Evolutionary conservation across 2,888 invertebrate genomes (phyloP), one percentile per base, ranked within the genome.

Genomic region (Anaspis maculata): DNA sequence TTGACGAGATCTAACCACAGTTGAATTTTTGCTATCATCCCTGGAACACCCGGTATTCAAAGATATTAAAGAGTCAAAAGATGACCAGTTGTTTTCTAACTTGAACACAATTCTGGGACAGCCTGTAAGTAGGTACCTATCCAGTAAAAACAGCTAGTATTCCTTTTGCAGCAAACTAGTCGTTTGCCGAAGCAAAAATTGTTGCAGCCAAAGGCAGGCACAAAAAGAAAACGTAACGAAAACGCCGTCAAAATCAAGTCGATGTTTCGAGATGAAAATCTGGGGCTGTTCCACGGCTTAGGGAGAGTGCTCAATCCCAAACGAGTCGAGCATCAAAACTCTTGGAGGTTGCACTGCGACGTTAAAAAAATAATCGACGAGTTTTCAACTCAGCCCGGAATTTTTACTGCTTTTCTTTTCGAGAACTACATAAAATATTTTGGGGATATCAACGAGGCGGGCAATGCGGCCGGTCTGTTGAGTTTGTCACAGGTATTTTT

Each of bases 261-360:
- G 28, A 64, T 79, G 56, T 73, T 73, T 5, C 75, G 80, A 46
- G 81, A 83, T 59, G 80, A 83, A 62, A 74, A 72, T 22, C 70
- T 85, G 9, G 79, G 79, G 39, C 71, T 85, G 46, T 71, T 86
- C 54, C 85, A 85, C 64, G 81, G 81, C 1, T 68, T 86, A 11
- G 85, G 85, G 13, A 71, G 83, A 56, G 81, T 84, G 5, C 70
- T 83, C 21, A 82, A 85, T 67, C 84, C 85, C 21, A 86, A 84
- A 72, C 70, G 81, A 14, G 46, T 32, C 10, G 46, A 58, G 63
- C 67, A 64, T 46, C 56, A 54, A 15, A 59, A 61, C 32, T 59
- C 49, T 12, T 67, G 68, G 56, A 67, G 62, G 39, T 69, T 83
- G 28, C 64, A 71, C 25, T 78, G 83, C 52, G 66, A 73, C 32